phyloP scores from a whole-genome alignment of 2,797 vertebrate genomes.

The Oreonectes daqikongensis region DNA sequence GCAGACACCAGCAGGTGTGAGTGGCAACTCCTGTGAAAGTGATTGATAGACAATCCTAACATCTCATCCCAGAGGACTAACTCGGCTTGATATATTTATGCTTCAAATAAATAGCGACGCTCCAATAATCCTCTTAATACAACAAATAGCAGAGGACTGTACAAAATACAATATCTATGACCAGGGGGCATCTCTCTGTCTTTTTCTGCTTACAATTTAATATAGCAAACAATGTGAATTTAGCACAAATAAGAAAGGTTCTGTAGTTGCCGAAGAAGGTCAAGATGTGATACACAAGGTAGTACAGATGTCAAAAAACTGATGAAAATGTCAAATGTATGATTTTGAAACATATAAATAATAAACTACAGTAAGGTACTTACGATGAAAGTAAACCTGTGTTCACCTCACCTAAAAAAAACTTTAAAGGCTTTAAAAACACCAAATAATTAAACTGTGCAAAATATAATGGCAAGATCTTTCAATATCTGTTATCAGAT shows the following conservation, averaged over 20 bases:
- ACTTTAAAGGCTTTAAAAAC: no score
- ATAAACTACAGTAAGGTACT: no score
- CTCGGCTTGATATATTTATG: constrained; percentile 46
- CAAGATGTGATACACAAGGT: no score
- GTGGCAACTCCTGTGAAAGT: constrained; percentile 48
- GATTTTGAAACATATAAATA: no score
- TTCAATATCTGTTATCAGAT: constrained; percentile 41
- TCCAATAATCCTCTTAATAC: constrained; percentile 21
- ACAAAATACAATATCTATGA: constrained; percentile 23
- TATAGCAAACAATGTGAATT: not conserved
- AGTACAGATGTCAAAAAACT: no score
- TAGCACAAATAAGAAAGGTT: not conserved
- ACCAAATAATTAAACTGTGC: not conserved
- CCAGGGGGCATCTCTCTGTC: constrained; percentile 27
- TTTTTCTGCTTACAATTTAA: constrained; percentile 41
- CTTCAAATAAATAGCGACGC: constrained; percentile 44
- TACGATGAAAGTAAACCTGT: no score
- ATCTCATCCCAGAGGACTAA: constrained; percentile 20
- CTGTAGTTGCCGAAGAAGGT: no score
- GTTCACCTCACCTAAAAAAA: no score
- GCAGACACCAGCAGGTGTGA: constrained; percentile 42
- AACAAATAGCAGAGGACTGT: constrained; percentile 32
- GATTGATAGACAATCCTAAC: constrained; percentile 43
- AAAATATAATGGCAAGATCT: constrained; percentile 25
- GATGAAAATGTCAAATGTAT: no score